Evolutionary conservation across 1,140 invertebrate genomes (phyloP).

Genomic region (Paraescarpia echinospica): DNA sequence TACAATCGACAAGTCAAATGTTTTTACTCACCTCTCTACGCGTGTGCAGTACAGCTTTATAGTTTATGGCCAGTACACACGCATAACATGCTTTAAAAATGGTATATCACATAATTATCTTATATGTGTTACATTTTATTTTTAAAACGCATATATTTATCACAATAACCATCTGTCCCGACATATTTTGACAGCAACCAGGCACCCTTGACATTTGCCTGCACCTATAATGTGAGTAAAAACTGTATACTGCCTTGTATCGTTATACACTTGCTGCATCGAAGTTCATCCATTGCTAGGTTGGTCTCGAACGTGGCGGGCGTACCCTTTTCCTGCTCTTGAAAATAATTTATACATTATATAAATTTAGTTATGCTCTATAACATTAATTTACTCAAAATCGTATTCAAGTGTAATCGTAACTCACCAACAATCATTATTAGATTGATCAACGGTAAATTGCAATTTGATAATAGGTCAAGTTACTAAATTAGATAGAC

Average conservation of each 20-base stretch:
- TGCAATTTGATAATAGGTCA: too few relatives aligned
- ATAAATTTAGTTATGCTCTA: too few relatives aligned
- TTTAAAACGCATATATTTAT: not conserved
- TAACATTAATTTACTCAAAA: too few relatives aligned
- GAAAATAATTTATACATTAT: too few relatives aligned
- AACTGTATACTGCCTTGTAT: not conserved
- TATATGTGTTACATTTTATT: not conserved
- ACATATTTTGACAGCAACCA: slow-evolving; percentile 1
- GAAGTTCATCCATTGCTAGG: not conserved
- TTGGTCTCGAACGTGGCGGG: too few relatives aligned
- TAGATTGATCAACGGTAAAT: too few relatives aligned
- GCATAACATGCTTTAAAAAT: not conserved
- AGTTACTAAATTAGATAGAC: too few relatives aligned
- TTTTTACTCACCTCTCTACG: not conserved
- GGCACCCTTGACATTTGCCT: not conserved
- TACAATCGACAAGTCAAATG: not conserved
- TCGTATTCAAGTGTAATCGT: too few relatives aligned
- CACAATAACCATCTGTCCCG: not conserved
- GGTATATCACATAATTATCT: not conserved
- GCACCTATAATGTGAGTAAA: not conserved
- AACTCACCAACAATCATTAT: too few relatives aligned
- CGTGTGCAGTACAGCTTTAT: not conserved
- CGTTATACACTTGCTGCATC: not conserved
- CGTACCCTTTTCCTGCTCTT: too few relatives aligned
- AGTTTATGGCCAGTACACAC: not conserved